Conservation (phyloP, 1,140 invertebrate species). For the Bombus sylvicola region DNA sequence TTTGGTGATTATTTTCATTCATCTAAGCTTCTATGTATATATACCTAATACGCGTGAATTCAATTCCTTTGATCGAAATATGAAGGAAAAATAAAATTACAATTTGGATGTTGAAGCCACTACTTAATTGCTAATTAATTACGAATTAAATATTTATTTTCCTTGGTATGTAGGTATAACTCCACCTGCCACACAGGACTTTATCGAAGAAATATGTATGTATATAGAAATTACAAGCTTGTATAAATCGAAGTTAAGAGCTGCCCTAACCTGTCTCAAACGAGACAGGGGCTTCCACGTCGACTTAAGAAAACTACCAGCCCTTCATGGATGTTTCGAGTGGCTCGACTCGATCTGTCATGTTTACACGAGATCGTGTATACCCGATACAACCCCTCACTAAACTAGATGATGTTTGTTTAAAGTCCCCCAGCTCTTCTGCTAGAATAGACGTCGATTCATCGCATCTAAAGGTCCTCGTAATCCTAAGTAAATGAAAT, state of each 20-base stretch:
- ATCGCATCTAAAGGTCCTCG: conserved; percentile 15
- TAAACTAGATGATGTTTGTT: conserved; percentile 67
- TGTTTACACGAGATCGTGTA: conserved; percentile 68
- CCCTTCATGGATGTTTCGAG: conserved; percentile 66
- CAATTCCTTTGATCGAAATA: too few species aligned
- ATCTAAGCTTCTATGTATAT: too few species aligned
- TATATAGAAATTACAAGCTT: conserved; percentile 38
- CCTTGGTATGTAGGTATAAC: background rate
- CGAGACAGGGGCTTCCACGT: conserved; percentile 38
- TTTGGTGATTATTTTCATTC: too few species aligned
- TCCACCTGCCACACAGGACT: background rate
- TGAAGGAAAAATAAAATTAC: too few species aligned
- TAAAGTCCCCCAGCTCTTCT: conserved; percentile 51
- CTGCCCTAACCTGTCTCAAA: conserved; percentile 61
- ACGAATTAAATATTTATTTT: background rate
- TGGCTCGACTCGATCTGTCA: conserved; percentile 63
- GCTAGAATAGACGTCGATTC: conserved; percentile 37
- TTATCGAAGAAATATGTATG: conserved; percentile 6
- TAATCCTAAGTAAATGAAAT: conserved; percentile 40
- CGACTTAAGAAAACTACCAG: conserved; percentile 68
- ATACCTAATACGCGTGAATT: too few species aligned
- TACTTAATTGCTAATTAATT: too few species aligned
- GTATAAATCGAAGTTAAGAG: conserved; percentile 67
- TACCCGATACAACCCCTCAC: conserved; percentile 66
- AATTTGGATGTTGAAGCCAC: too few species aligned